Conservation (phyloP, 2,888 invertebrate species). For the Dendrolimus pini region DNA sequence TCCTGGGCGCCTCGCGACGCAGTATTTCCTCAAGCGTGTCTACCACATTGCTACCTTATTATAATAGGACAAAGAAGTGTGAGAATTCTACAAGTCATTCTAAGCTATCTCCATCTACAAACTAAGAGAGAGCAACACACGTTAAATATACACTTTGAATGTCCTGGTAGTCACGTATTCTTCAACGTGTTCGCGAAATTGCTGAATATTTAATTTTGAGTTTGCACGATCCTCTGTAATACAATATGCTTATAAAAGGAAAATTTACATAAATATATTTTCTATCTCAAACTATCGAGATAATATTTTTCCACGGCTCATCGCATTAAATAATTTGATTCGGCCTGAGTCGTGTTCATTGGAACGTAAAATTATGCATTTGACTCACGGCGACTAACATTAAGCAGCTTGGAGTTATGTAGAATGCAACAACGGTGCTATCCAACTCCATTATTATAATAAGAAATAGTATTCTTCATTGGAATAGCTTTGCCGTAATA, state of each 20-base stretch:
- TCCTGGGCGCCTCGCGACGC: conserved; percentile 41
- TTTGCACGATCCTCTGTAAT: neutral
- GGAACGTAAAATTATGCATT: conserved; percentile 44
- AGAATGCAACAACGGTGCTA: conserved; percentile 16
- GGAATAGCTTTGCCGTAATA: conserved; percentile 19
- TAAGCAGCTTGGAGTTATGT: conserved; percentile 20
- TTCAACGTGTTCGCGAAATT: neutral
- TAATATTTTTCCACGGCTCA: neutral
- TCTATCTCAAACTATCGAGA: too few relatives aligned
- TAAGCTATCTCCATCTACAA: conserved; percentile 25
- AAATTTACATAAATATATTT: too few relatives aligned
- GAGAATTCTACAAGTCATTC: conserved; percentile 48
- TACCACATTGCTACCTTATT: conserved; percentile 62
- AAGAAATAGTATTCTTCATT: conserved; percentile 26
- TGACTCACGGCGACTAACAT: conserved; percentile 26
- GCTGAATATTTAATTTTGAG: neutral
- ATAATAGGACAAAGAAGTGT: conserved; percentile 56
- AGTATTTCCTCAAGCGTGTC: conserved; percentile 42
- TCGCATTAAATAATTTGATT: conserved; percentile 17
- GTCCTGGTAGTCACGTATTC: conserved; percentile 18
- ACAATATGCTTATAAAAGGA: too few relatives aligned
- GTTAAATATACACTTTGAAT: conserved; percentile 12
- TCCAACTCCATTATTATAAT: conserved; percentile 28
- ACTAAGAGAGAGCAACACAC: conserved; percentile 12
- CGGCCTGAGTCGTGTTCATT: conserved; percentile 27